phyloP scores from a whole-genome alignment of 1,140 invertebrate species.

The Drosophila sproati region DNA sequence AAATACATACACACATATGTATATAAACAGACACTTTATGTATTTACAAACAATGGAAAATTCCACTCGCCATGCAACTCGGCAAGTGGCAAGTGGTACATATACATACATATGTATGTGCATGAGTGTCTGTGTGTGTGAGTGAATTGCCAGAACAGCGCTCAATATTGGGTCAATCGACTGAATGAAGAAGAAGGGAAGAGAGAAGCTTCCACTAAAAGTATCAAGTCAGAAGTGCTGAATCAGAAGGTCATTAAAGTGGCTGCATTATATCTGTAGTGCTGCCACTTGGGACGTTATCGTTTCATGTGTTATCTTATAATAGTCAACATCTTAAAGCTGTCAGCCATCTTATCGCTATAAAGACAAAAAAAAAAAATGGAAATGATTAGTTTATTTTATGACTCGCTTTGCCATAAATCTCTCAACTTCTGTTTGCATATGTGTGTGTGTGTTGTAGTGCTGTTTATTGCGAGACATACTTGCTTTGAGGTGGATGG shows the following conservation, averaged over 20 bases:
- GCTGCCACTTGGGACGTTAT: constrained; percentile 33
- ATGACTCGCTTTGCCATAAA: constrained; percentile 38
- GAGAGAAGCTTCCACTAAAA: neutral
- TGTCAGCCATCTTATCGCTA: constrained; percentile 41
- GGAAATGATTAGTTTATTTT: constrained; percentile 19
- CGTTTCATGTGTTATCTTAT: constrained; percentile 32
- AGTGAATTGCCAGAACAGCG: constrained; percentile 12
- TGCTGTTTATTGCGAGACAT: constrained; percentile 25
- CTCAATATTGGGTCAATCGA: constrained; percentile 42
- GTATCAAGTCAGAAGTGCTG: constrained; percentile 9
- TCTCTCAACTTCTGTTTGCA: constrained; percentile 40
- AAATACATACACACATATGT: neutral
- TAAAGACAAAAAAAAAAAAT: constrained; percentile 32
- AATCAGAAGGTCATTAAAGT: constrained; percentile 31
- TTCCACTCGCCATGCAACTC: constrained; percentile 69
- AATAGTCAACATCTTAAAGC: constrained; percentile 28
- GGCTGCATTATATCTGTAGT: constrained; percentile 19
- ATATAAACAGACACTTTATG: constrained; percentile 8
- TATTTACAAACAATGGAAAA: constrained; percentile 70
- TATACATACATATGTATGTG: constrained; percentile 13
- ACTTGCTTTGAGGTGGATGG: constrained; percentile 23
- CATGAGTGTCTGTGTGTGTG: constrained; percentile 14
- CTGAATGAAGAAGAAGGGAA: neutral
- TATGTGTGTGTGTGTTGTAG: constrained; percentile 12
- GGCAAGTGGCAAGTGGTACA: constrained; percentile 51